phyloP scores from a whole-genome alignment of 2,113 vertebrate species.

The Prochilodus magdalenae region DNA sequence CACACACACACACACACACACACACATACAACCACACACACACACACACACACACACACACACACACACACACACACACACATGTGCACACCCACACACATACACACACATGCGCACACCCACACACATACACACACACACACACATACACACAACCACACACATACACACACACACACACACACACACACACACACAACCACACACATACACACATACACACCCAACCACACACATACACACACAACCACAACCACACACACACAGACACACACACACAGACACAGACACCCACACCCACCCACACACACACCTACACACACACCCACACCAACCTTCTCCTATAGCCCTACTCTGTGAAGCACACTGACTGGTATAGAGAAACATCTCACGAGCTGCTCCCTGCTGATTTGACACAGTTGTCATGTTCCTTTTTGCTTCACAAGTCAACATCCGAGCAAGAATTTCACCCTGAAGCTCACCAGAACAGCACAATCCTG shows the following conservation, averaged over 20 bases:
- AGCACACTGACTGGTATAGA: background rate
- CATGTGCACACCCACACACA: background rate
- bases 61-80: background rate
- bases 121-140: background rate
- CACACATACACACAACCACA: background rate
- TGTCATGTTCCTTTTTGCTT: constrained; percentile 14
- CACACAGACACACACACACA: background rate
- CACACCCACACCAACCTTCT: background rate
- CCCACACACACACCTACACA: background rate
- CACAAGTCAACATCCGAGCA: constrained; percentile 29
- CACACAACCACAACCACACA: background rate
- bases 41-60: background rate
- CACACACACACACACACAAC: background rate
- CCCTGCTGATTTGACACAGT: constrained; percentile 23
- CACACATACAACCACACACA: background rate
- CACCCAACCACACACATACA: background rate
- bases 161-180: background rate
- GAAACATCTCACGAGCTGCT: constrained; percentile 16
- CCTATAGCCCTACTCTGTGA: background rate
- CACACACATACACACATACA: background rate
- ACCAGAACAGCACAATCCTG: constrained; percentile 97
- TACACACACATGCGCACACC: background rate
- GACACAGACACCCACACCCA: no score
- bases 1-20: background rate
- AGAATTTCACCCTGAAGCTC: constrained; percentile 6